Evolutionary conservation across 2,888 invertebrate species (phyloP).

Genomic region (Drymonia ruficornis): DNA sequence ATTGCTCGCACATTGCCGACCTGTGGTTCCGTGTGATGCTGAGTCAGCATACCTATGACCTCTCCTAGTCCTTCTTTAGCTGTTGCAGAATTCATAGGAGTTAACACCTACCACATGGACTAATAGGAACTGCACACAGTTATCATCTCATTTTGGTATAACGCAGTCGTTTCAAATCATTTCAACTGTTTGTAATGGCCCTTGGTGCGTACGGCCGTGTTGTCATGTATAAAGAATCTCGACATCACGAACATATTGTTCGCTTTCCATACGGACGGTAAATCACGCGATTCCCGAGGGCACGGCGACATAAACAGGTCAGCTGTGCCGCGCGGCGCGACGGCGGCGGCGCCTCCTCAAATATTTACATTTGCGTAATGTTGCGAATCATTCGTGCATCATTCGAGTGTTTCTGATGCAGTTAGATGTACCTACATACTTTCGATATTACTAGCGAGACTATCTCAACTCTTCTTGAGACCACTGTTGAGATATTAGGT

Average conservation of each 20-base stretch:
- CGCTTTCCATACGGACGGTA: background rate
- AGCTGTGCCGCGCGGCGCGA: background rate
- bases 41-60: too few relatives aligned
- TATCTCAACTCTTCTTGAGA: too few relatives aligned
- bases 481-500: too few relatives aligned
- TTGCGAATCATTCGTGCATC: background rate
- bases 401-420: background rate
- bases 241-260: background rate
- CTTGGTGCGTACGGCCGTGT: too few relatives aligned
- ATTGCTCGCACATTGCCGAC: too few relatives aligned
- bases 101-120: too few relatives aligned
- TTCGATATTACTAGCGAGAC: background rate
- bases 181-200: background rate
- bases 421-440: background rate
- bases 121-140: too few relatives aligned
- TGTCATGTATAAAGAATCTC: background rate
- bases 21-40: too few relatives aligned
- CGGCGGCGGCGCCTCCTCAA: background rate
- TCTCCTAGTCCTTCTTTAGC: too few relatives aligned
- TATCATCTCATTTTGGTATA: too few relatives aligned
- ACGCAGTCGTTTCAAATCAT: too few relatives aligned
- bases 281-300: background rate
- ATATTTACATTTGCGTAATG: background rate
- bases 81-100: too few relatives aligned
- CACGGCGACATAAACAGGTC: constrained; percentile 1